These are phyloP conservation scores for Microplitis demolitor DNA, from an alignment of 1,140 invertebrate species.

Conservation along the genomic window DNA sequence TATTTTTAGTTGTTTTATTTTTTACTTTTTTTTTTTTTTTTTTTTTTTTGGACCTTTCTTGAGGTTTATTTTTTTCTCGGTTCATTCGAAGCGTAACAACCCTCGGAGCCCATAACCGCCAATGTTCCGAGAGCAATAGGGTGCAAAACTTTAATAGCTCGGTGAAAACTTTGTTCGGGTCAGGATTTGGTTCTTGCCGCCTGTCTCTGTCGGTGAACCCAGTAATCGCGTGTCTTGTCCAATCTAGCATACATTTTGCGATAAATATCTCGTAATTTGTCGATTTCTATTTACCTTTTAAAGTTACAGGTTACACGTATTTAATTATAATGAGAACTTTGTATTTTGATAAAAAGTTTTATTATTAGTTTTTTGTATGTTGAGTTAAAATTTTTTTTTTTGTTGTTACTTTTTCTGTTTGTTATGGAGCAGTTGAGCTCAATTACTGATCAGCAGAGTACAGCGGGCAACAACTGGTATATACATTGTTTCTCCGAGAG, in stretches of 20 bases:
- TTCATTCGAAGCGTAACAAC: not conserved
- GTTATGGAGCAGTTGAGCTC: not conserved
- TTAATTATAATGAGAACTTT: too few species aligned
- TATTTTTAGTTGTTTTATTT: not conserved
- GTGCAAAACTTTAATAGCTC: constrained; percentile 23
- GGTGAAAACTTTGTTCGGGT: constrained; percentile 22
- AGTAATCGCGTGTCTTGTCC: constrained; percentile 10
- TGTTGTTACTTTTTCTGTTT: too few species aligned
- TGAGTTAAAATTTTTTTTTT: too few species aligned
- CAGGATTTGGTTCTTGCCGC: constrained; percentile 3
- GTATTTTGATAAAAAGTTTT: too few species aligned
- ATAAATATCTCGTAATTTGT: not conserved
- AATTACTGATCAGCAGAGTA: not conserved
- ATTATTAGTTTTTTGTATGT: too few species aligned
- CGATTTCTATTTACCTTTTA: too few species aligned
- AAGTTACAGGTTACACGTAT: too few species aligned
- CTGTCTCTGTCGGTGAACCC: not conserved
- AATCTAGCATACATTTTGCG: not conserved
- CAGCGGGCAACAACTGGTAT: not conserved
- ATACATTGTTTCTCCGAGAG: not conserved
- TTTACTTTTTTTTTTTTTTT: not conserved
- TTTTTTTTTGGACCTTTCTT: not conserved
- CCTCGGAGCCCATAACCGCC: constrained; percentile 8
- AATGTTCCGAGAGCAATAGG: constrained; percentile 21
- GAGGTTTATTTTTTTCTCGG: not conserved